Evolutionary conservation across 1,140 invertebrate species (phyloP).

Genomic region (Aphelinus atriplicis): DNA sequence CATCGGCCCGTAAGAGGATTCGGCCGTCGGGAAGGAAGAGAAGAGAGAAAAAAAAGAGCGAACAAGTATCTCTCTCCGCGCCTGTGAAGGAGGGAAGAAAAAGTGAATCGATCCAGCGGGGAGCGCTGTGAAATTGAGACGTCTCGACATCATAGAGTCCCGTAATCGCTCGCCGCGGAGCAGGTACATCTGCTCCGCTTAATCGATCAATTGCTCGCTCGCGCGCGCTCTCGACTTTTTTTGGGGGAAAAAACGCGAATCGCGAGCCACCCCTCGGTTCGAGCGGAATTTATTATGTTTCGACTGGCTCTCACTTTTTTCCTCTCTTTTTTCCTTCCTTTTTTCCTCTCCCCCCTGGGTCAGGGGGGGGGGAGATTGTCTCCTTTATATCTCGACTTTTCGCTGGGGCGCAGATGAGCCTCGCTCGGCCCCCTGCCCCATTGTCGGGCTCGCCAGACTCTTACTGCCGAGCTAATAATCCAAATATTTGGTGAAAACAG

Average conservation of each 20-base stretch:
- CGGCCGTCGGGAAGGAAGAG: conserved; percentile 25
- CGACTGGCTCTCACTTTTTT: conserved; percentile 13
- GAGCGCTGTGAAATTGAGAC: conserved; percentile 63
- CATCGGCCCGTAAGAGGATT: neutral
- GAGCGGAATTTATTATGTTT: conserved; percentile 40
- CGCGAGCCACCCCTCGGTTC: neutral
- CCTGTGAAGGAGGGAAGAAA: conserved; percentile 42
- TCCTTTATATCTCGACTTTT: conserved; percentile 5
- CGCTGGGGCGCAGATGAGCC: neutral
- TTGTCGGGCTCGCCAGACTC: conserved; percentile 3
- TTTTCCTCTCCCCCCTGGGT: too few relatives aligned
- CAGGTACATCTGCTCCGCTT: conserved; percentile 62
- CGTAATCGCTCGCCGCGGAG: conserved; percentile 57
- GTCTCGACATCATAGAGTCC: conserved; percentile 59
- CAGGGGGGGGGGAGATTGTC: neutral
- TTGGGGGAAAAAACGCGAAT: conserved; percentile 35
- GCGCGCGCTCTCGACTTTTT: conserved; percentile 39
- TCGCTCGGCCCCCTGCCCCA: neutral
- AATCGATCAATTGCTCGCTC: conserved; percentile 43
- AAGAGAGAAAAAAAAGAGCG: conserved; percentile 41
- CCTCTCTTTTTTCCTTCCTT: neutral
- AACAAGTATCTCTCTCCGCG: too few relatives aligned
- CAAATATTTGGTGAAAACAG: conserved; percentile 41
- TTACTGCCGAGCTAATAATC: conserved; percentile 35
- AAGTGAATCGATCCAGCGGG: conserved; percentile 38